phyloP scores from a whole-genome alignment of 2,888 invertebrate species.

The Antheraea yamamai region DNA sequence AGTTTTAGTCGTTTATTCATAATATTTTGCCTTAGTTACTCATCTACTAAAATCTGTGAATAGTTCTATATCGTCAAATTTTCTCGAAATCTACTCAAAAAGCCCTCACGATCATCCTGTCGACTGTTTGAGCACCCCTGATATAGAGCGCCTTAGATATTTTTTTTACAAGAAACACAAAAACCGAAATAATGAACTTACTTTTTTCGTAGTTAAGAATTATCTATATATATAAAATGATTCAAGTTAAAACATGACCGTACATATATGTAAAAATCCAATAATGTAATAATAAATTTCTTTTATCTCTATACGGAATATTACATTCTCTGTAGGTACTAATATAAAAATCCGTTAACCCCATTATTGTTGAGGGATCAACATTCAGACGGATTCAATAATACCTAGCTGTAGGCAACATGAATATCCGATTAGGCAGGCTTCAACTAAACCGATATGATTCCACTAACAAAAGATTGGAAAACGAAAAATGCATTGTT shows the following conservation, averaged over 20 bases:
- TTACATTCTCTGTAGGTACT: not conserved
- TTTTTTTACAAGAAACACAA: not conserved
- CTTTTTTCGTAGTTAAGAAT: not conserved
- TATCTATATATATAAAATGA: not conserved
- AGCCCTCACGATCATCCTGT: too few species aligned
- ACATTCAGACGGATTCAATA: conserved; percentile 14
- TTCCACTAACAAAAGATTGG: conserved; percentile 35
- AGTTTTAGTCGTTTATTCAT: too few species aligned
- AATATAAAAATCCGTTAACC: conserved; percentile 7
- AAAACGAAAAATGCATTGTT: conserved; percentile 39
- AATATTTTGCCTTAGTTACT: too few species aligned
- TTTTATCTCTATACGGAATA: not conserved
- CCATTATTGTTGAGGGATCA: not conserved
- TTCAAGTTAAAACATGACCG: not conserved
- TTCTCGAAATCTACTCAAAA: too few species aligned
- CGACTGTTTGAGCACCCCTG: too few species aligned
- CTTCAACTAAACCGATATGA: conserved; percentile 29
- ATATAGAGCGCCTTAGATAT: not conserved
- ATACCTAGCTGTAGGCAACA: conserved; percentile 19
- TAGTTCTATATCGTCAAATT: too few species aligned
- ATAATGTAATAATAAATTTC: not conserved
- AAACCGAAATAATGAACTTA: not conserved
- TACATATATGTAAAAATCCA: not conserved
- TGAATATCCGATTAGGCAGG: conserved; percentile 30
- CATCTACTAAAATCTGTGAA: too few species aligned